Percentiles rank a stretch among this genome's conserved stretches.
phyloP scores from a whole-genome alignment of 2,888 invertebrate genomes.

The Drosophila atripex region DNA sequence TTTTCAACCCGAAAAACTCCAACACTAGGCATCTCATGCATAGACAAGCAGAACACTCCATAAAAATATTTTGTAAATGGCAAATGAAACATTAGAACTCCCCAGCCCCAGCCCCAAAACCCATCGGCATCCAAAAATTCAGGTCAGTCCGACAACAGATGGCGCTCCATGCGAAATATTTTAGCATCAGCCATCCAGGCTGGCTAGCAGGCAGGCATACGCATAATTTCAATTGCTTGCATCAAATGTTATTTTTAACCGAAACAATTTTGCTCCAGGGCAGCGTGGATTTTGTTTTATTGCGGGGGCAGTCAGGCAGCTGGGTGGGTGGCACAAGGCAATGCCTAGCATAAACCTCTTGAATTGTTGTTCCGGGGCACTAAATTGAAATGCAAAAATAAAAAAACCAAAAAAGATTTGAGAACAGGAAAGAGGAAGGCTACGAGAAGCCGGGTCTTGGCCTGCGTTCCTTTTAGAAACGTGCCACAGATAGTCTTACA shows the following conservation, averaged over 20 bases:
- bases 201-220: constrained; percentile 30
- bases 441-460: constrained; percentile 23
- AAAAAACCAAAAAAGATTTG: constrained; percentile 4
- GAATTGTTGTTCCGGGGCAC: constrained; percentile 25
- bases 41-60: constrained; percentile 21
- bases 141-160: constrained; percentile 51
- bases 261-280: constrained; percentile 37
- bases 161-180: constrained; percentile 50
- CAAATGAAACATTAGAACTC: neutral
- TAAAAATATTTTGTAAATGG: constrained; percentile 26
- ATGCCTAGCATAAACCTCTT: constrained; percentile 19
- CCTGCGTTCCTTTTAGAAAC: constrained; percentile 22
- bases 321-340: constrained; percentile 28
- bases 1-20: neutral
- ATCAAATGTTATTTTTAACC: constrained; percentile 58
- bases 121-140: constrained; percentile 23
- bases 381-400: constrained; percentile 49
- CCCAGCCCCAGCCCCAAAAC: neutral
- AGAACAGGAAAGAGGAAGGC: constrained; percentile 13
- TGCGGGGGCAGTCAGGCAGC: neutral
- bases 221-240: constrained; percentile 62
- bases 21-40: constrained; percentile 5
- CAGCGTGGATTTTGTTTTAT: constrained; percentile 21
- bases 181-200: constrained; percentile 17
- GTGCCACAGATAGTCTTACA: constrained; percentile 46